A percentile compares a stretch with the other conserved stretches of the same genome.
These are phyloP conservation scores for Osmerus eperlanus DNA, from an alignment of 2,113 vertebrate species.

Conservation along the genomic window DNA sequence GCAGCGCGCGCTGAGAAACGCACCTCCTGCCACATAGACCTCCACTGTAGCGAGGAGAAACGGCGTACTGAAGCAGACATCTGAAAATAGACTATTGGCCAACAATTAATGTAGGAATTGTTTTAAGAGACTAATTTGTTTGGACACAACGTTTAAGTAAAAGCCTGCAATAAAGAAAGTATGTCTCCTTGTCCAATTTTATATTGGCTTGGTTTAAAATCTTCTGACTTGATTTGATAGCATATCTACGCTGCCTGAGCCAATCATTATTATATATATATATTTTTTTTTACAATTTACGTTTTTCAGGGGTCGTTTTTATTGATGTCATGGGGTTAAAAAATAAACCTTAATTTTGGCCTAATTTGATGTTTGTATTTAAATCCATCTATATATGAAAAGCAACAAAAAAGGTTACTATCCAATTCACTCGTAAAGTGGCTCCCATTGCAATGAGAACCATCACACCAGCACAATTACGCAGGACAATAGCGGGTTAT, in stretches of 20 bases:
- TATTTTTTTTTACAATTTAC: too few relatives aligned
- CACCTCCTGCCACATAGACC: constrained; percentile 9
- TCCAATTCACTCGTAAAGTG: too few relatives aligned
- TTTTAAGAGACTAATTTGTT: not conserved
- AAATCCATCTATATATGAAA: too few relatives aligned
- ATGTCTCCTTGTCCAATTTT: too few relatives aligned
- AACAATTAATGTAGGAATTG: not conserved
- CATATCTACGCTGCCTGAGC: not conserved
- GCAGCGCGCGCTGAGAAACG: constrained; percentile 37
- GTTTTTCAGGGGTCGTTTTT: too few relatives aligned
- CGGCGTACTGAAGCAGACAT: not conserved
- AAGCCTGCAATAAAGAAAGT: not conserved
- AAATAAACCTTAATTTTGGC: too few relatives aligned
- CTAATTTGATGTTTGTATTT: too few relatives aligned
- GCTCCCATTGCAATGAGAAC: constrained; percentile 10
- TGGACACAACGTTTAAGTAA: not conserved
- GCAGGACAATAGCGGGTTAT: constrained; percentile 27
- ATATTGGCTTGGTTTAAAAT: not conserved
- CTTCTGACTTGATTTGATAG: not conserved
- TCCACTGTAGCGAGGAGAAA: constrained; percentile 22
- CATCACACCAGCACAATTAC: constrained; percentile 45
- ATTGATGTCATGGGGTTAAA: too few relatives aligned
- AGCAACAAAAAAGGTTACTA: too few relatives aligned
- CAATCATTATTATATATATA: not conserved
- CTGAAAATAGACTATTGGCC: not conserved